Percentiles rank a stretch among this genome's conserved stretches.
These are phyloP conservation scores for Denticeps clupeoides DNA, from an alignment of 2,797 vertebrate species.

Conservation along the genomic window DNA sequence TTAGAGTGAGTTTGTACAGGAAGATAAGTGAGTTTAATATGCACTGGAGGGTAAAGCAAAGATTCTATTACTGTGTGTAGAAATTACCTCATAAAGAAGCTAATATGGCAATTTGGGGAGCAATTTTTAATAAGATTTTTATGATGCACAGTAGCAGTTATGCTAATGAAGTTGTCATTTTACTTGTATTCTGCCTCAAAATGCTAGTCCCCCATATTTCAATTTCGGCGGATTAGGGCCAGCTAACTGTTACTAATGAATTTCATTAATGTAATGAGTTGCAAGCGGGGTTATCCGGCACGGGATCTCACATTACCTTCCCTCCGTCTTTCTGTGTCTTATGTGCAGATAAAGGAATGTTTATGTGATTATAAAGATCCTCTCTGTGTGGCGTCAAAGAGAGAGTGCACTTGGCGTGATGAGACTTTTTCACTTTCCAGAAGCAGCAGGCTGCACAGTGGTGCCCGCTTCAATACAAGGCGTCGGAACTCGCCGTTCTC, in stretches of 20 bases:
- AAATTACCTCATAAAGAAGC: constrained; percentile 99
- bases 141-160: constrained; percentile 94
- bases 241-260: constrained; percentile 71
- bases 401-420: constrained; percentile 49
- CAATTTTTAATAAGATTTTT: constrained; percentile 99
- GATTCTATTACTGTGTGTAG: constrained; percentile 96
- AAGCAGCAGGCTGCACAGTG: constrained; percentile 53
- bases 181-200: constrained; percentile 89
- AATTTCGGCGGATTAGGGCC: constrained; percentile 74
- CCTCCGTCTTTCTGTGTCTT: constrained; percentile 47
- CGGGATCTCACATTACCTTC: constrained; percentile 33
- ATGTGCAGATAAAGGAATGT: constrained; percentile 50
- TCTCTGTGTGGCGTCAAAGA: constrained; percentile 24
- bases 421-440: constrained; percentile 50
- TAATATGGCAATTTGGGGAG: constrained; percentile 96
- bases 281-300: constrained; percentile 53
- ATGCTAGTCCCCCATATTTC: too few species aligned
- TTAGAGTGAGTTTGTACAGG: constrained; percentile 86
- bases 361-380: constrained; percentile 62
- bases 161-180: constrained; percentile 99
- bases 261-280: constrained; percentile 67
- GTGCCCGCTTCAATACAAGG: constrained; percentile 26
- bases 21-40: constrained; percentile 99
- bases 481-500: constrained; percentile 20
- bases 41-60: constrained; percentile 98